Evolutionary conservation across 2,888 invertebrate species (phyloP), one percentile per base, ranked within the genome.

Genomic region (Argyresthia goedartella): DNA sequence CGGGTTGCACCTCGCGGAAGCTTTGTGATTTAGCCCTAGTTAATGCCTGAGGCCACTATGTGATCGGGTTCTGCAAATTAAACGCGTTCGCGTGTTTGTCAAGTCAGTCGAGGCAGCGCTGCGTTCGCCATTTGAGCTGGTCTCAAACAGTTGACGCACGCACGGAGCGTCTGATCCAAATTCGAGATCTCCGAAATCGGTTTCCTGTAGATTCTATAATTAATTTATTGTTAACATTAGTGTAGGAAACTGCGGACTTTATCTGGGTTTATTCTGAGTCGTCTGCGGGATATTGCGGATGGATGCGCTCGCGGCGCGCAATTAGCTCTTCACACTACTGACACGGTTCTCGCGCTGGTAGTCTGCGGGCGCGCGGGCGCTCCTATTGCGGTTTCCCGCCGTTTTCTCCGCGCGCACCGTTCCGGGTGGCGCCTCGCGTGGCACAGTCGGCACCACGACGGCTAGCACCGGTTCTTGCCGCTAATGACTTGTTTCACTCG

Each of bases 1-100:
- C 74, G 65, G 75, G 70, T 61, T 71, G 72, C 57, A 61, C 71
- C 60, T 67, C 78, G 67, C 82, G 78, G 67, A 81, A 76, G 70
- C 70, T 79, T 81, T 85, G 86, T 86, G 86, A 86, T 86, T 82
- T 84, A 84, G 81, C 84, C 74, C 80, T 86, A 86, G 81, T 85
- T 74, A 78, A 81, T 76, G 81, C 71, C 73, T 86, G 76, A 85
- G 72, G 73, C 25, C 71, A 67, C 67, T 75, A 43, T 71, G 76
- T 75, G 74, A 68, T 74, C 62, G 67, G 69, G 67, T 69, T 69
- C 66, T 67, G 65, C 64, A 51, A 45, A 68, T 71, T 71, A 69
- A 63, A 74, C 67, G 68, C 71, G 60, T 70, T 62, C 64, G 73
- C 76, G 75, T 70, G 74, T 69, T 25, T 66, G 69, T 71, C 65